phyloP scores from a whole-genome alignment of 2,113 vertebrate genomes.

The Myotis brandtii region DNA sequence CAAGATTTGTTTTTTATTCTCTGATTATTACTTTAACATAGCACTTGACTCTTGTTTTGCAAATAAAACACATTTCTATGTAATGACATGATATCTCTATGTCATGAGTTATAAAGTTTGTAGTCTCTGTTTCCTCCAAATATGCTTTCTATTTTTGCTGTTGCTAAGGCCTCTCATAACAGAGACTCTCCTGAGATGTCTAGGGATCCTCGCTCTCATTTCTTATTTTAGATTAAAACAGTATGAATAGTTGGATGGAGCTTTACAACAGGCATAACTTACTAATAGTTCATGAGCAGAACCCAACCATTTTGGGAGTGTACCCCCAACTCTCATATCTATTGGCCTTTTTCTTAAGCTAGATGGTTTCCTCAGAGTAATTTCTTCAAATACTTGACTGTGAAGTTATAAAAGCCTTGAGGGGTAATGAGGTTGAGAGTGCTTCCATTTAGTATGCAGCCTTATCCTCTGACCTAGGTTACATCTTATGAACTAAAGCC shows the following conservation, averaged over 20 bases:
- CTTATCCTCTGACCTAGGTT: background rate
- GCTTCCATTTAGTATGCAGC: fast-evolving
- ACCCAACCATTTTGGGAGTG: background rate
- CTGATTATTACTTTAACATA: background rate
- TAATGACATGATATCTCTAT: background rate
- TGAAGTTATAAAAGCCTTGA: fast-evolving
- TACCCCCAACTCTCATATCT: background rate
- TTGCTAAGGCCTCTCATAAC: background rate
- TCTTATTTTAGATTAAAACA: background rate
- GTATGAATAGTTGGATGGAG: background rate
- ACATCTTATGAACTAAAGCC: background rate
- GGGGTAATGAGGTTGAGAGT: background rate
- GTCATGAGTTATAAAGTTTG: background rate
- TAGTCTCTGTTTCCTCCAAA: background rate
- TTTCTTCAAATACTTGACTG: background rate
- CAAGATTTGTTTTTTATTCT: background rate
- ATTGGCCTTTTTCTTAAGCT: background rate
- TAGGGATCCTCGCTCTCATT: background rate
- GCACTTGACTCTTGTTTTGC: background rate
- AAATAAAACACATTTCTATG: background rate
- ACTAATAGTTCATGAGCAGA: background rate
- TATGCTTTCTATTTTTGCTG: background rate
- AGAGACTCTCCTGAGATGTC: background rate
- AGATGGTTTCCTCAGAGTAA: background rate
- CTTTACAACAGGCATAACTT: background rate